Conservation (phyloP, 2,888 invertebrate genomes). For the Galeopsomyia nigrocyanea region DNA sequence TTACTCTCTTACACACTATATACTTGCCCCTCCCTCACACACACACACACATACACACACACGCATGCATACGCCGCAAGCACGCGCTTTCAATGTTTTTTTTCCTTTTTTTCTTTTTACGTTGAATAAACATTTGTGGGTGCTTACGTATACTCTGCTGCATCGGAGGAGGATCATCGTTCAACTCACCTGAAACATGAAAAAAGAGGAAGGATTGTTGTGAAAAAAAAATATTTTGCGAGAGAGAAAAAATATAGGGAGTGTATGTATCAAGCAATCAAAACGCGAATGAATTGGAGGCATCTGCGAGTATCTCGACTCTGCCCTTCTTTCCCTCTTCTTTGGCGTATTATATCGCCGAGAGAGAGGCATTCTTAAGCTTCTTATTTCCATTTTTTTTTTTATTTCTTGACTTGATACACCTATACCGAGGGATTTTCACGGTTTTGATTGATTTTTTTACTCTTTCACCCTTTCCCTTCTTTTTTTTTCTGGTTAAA, state of each 20-base stretch:
- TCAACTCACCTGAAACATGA: slow-evolving; percentile 33
- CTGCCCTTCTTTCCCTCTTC: too few species aligned
- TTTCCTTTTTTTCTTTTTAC: slow-evolving; percentile 7
- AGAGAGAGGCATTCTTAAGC: background rate
- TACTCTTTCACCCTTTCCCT: too few species aligned
- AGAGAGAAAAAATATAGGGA: background rate
- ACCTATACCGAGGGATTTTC: too few species aligned
- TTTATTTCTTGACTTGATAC: background rate
- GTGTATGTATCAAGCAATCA: slow-evolving; percentile 25
- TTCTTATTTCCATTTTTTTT: background rate
- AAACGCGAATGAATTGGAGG: slow-evolving; percentile 14
- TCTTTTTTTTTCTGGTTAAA: too few species aligned
- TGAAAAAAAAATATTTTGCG: too few species aligned
- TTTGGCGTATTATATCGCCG: too few species aligned
- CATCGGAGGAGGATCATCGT: too few species aligned
- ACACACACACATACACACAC: too few species aligned
- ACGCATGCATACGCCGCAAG: slow-evolving; percentile 8
- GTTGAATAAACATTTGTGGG: too few species aligned
- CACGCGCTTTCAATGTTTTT: background rate
- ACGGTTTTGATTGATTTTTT: too few species aligned
- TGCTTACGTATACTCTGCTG: too few species aligned
- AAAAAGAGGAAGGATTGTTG: background rate
- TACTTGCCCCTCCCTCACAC: slow-evolving; percentile 26
- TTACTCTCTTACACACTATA: slow-evolving; percentile 34
- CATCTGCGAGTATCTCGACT: background rate